Percentiles rank a stretch among this genome's conserved stretches.
Conservation (phyloP, 2,113 vertebrate species). For the Nannobrachium achirus region DNA sequence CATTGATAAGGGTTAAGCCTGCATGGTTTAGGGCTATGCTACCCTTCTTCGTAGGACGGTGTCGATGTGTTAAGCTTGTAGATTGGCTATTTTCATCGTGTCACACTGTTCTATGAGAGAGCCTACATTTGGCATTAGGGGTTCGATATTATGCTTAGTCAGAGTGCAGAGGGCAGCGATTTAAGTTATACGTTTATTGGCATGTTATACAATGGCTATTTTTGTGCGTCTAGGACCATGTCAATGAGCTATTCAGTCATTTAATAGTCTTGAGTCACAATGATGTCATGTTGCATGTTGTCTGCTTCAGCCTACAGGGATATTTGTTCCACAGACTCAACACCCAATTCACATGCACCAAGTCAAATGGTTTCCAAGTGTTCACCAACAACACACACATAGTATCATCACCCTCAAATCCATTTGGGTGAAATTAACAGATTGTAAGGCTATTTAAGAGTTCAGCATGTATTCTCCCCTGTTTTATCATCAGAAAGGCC, state of each 20-base stretch:
- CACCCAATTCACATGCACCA: constrained; percentile 8
- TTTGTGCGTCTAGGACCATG: not conserved
- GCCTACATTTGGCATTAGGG: no score
- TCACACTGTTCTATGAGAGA: no score
- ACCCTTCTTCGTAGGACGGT: no score
- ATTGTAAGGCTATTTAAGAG: constrained; percentile 26
- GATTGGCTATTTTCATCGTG: no score
- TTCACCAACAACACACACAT: constrained; percentile 24
- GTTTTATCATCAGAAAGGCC: constrained; percentile 18
- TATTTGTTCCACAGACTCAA: constrained; percentile 39
- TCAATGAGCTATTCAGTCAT: constrained; percentile 6
- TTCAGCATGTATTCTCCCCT: constrained; percentile 12
- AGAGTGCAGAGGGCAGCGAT: no score
- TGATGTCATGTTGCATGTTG: constrained; percentile 47
- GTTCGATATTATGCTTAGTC: no score
- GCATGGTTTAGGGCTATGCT: no score
- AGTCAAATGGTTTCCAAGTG: constrained; percentile 59
- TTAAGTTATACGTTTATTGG: no score
- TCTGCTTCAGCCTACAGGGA: constrained; percentile 40
- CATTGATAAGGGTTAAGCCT: no score
- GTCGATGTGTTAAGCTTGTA: no score
- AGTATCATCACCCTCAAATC: constrained; percentile 37
- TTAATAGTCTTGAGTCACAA: constrained; percentile 10
- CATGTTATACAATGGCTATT: no score
- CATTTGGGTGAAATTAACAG: constrained; percentile 48